Evolutionary conservation across 2,797 vertebrate genomes (phyloP).

Genomic region (Poecilia picta): DNA sequence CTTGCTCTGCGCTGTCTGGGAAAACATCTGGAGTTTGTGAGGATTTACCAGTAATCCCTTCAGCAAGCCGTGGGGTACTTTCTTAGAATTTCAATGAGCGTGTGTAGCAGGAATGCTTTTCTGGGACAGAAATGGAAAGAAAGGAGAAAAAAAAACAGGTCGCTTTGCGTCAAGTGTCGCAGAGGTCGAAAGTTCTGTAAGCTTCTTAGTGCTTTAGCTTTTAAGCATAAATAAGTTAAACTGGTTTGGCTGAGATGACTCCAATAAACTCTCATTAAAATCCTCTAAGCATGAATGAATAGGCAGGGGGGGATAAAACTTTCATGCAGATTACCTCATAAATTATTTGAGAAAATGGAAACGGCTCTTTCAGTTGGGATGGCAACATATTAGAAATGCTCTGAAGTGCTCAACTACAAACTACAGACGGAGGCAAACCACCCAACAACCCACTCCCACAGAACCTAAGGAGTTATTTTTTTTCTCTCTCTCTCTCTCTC

Average conservation of each 20-base stretch:
- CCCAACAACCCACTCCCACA: conserved; percentile 21
- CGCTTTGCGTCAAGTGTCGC: conserved; percentile 47
- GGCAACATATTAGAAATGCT: conserved; percentile 33
- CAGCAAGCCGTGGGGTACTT: conserved; percentile 64
- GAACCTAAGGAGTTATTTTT: conserved; percentile 11
- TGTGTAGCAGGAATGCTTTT: conserved; percentile 65
- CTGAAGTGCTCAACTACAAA: conserved; percentile 17
- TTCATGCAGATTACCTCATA: conserved; percentile 50
- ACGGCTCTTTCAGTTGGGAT: conserved; percentile 23
- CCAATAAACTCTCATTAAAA: conserved; percentile 69
- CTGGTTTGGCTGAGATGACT: conserved; percentile 60
- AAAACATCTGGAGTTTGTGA: conserved; percentile 80
- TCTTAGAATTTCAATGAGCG: conserved; percentile 72
- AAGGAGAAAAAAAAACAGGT: neutral
- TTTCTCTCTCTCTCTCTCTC: too few relatives aligned
- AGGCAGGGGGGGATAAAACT: conserved; percentile 47
- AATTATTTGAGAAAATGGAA: conserved; percentile 41
- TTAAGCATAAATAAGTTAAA: conserved; percentile 76
- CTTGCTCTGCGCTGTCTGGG: conserved; percentile 66
- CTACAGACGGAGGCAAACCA: conserved; percentile 20
- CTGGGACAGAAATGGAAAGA: neutral
- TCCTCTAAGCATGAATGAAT: conserved; percentile 43
- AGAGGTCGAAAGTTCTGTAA: conserved; percentile 70
- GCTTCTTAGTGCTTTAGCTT: conserved; percentile 70
- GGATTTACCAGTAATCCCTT: conserved; percentile 78